Conservation (phyloP, 2,113 vertebrate species). For the Myocastor coypus region DNA sequence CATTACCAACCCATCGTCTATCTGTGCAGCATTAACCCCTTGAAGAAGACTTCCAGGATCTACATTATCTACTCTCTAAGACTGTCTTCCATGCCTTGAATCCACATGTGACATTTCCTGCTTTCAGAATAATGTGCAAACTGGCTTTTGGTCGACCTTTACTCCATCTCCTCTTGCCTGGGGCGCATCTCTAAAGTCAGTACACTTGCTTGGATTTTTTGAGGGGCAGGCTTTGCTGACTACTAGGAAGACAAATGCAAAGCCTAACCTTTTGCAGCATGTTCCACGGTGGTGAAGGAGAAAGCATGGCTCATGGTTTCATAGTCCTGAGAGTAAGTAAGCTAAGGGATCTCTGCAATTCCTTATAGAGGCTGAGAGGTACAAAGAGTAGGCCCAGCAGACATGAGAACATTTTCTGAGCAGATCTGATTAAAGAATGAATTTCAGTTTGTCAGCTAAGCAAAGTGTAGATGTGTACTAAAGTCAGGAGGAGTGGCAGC, state of each 20-base stretch:
- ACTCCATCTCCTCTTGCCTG: neutral
- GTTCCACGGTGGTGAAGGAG: neutral
- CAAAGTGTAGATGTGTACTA: neutral
- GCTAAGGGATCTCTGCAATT: neutral
- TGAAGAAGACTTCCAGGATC: neutral
- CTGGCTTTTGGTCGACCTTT: neutral
- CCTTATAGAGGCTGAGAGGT: neutral
- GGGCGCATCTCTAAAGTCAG: neutral
- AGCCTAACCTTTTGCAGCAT: neutral
- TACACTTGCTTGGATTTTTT: neutral
- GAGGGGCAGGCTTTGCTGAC: neutral
- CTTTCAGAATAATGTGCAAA: neutral
- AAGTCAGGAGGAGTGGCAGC: neutral
- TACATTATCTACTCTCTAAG: neutral
- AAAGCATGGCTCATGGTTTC: accelerated
- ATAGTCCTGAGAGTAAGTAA: neutral
- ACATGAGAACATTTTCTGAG: neutral
- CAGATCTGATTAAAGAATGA: neutral
- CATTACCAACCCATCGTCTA: no score
- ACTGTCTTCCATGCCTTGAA: neutral
- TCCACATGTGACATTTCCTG: neutral
- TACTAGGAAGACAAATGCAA: neutral
- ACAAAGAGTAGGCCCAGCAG: neutral
- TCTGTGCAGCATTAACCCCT: neutral
- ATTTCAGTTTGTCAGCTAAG: neutral